Conservation (phyloP, 2,113 vertebrate species). For the Regulus satrapa region DNA sequence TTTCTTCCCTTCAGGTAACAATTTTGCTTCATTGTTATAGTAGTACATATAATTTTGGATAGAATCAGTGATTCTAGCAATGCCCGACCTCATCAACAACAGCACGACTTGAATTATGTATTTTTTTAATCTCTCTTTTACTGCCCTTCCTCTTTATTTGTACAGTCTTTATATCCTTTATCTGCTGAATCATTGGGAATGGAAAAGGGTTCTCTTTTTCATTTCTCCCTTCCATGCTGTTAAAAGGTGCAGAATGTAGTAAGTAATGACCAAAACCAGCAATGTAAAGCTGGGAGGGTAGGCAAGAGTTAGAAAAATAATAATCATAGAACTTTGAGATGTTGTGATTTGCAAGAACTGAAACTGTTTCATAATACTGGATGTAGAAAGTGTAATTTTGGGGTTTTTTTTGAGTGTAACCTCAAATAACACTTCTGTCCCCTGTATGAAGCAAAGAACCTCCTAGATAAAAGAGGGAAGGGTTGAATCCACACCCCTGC, state of each 20-base stretch:
- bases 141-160: neutral
- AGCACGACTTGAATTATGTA: neutral
- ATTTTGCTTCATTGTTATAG: neutral
- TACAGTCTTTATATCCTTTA: neutral
- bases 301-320: neutral
- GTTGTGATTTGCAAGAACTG: neutral
- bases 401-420: rapidly evolving
- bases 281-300: neutral
- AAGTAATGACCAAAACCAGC: neutral
- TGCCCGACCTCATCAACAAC: neutral
- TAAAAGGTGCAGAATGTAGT: neutral
- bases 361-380: neutral
- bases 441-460: neutral
- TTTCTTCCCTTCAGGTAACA: neutral
- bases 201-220: neutral
- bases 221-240: neutral
- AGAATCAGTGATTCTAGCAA: neutral
- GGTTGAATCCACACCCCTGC: neutral
- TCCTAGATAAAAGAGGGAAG: neutral
- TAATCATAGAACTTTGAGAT: neutral
- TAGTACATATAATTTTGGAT: neutral
- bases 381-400: neutral
- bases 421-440: neutral
- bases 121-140: neutral
- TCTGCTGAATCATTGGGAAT: neutral